These are phyloP conservation scores for Epinephelus cyanopodus DNA, from an alignment of 2,113 vertebrate species.

Conservation along the genomic window DNA sequence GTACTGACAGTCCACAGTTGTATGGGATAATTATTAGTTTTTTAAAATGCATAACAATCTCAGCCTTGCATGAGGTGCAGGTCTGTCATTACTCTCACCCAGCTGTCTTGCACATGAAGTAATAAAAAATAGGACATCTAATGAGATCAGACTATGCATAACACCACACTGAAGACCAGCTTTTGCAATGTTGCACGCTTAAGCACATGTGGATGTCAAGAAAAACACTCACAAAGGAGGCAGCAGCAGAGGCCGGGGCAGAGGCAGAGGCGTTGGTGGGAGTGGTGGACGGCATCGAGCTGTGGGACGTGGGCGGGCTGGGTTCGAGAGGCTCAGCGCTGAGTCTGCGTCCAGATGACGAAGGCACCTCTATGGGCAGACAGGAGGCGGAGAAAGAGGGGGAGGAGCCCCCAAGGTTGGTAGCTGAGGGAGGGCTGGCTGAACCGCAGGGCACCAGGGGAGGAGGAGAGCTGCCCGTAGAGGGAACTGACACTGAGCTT, in stretches of 20 bases:
- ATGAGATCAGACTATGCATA: background rate
- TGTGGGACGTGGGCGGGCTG: conserved; percentile 71
- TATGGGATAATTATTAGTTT: background rate
- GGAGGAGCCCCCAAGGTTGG: conserved; percentile 67
- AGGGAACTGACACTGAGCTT: conserved; percentile 78
- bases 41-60: background rate
- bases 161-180: background rate
- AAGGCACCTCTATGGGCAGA: conserved; percentile 78
- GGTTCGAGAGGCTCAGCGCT: conserved; percentile 70
- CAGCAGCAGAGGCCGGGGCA: conserved; percentile 53
- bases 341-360: conserved; percentile 51
- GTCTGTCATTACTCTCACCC: background rate
- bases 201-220: background rate
- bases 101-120: background rate
- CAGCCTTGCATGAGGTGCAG: background rate
- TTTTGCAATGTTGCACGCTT: background rate
- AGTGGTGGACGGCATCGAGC: conserved; percentile 59
- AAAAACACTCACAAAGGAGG: conserved; percentile 74
- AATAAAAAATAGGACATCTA: background rate
- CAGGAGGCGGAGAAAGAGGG: conserved; percentile 72
- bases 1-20: background rate
- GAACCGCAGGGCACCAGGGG: conserved; percentile 73
- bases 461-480: conserved; percentile 75
- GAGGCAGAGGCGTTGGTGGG: conserved; percentile 58
- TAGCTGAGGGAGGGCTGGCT: conserved; percentile 69